These are phyloP conservation scores for Laticauda laticaudata DNA, from an alignment of 2,113 vertebrate species.

Conservation along the genomic window DNA sequence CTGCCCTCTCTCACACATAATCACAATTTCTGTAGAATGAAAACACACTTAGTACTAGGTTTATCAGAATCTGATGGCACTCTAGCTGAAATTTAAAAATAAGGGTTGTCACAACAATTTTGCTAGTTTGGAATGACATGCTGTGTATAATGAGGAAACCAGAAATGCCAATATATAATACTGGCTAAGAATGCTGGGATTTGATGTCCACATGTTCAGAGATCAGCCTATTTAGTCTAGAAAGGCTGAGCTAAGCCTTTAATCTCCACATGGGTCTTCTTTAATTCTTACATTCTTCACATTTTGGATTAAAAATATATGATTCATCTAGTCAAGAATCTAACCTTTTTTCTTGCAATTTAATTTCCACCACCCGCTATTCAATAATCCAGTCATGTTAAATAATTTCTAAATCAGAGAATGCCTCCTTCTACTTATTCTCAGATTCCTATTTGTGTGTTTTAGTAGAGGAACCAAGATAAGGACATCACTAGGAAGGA, in stretches of 20 bases:
- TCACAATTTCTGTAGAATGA: neutral
- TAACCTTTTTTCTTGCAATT: neutral
- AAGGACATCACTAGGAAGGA: neutral
- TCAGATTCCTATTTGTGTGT: neutral
- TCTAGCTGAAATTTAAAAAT: neutral
- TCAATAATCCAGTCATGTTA: neutral
- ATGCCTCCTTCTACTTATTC: neutral
- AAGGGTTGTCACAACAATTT: neutral
- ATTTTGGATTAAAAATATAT: neutral
- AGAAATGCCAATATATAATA: neutral
- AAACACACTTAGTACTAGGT: neutral
- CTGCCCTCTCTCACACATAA: neutral
- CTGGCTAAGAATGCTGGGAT: neutral
- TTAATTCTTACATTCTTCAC: neutral
- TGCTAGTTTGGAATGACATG: neutral
- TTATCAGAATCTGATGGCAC: neutral
- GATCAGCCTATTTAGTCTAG: neutral
- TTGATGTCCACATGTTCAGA: neutral
- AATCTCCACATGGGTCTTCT: neutral
- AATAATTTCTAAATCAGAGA: neutral
- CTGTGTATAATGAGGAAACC: neutral
- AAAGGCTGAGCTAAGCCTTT: neutral
- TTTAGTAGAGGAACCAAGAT: neutral
- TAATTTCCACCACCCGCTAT: neutral
- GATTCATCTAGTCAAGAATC: neutral